Evolutionary conservation across 2,888 invertebrate species (phyloP), one percentile per base, ranked within the genome.

Genomic region (Ferrisia virgata): DNA sequence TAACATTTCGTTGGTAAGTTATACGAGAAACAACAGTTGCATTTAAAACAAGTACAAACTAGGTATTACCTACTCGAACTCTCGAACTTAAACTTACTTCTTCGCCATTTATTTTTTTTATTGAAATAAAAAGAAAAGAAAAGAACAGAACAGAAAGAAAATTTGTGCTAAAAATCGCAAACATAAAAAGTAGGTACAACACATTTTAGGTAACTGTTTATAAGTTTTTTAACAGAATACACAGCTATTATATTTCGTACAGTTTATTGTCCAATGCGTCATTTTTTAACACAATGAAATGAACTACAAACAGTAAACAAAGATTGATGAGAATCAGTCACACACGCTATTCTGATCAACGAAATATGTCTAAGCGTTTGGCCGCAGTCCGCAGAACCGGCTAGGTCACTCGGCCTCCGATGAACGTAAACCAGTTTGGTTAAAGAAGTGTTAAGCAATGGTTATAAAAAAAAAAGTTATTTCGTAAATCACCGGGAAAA

Each of bases 381-480:
- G 72, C 25, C 25, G 11, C n/a, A 33, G 5, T 33, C 25, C 25
- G 11, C n/a, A 33, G 72, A 72, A 72, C 72, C 33, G 72, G 72
- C 72, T 72, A 33, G 72, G 72, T 72, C 31, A n/a, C 33, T 33
- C 33, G 28, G 72, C n/a, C 72, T 72, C 31, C 33, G 31, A 33
- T 72, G 18, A 36, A 72, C 72, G 36, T 72, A 72, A 72, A 72
- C 72, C 72, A 72, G 72, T 72, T 72, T 72, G n/a, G 11, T 33
- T 4, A 6, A 33, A 33, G 72, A 72, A 72, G 72, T 72, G 33
- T 33, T 72, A 33, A 33, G 33, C n/a, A 33, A 18, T 72, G 33
- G 72, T 72, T 33, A 8, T 6, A 36, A 58, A 15, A 58, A 25
- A 58, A 43, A 43, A 43, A 64, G 58, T 64, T 28, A 53, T 53